phyloP scores from a whole-genome alignment of 2,113 vertebrate genomes.

The Tetrax tetrax region DNA sequence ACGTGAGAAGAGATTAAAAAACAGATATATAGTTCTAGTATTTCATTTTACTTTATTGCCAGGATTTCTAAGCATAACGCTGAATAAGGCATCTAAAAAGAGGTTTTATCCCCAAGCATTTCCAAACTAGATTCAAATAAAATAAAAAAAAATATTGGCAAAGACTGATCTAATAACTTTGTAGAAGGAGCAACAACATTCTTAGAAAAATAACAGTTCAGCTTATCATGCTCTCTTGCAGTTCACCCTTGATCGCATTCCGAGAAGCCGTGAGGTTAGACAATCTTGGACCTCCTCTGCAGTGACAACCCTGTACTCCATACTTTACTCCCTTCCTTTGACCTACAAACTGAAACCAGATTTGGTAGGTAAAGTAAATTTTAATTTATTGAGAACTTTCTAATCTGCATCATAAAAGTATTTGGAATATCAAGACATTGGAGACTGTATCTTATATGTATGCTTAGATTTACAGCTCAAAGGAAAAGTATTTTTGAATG shows the following conservation, averaged over 20 bases:
- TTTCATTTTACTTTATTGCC: not conserved
- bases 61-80: not conserved
- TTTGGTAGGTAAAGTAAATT: constrained; percentile 82
- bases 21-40: rapidly evolving
- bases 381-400: not conserved
- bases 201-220: not conserved
- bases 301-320: constrained; percentile 81
- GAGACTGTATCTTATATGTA: not conserved
- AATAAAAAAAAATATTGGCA: not conserved
- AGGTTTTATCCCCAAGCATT: not conserved
- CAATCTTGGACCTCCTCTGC: constrained; percentile 89
- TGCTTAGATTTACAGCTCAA: not conserved
- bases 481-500: not conserved
- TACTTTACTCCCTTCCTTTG: constrained; percentile 82
- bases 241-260: constrained; percentile 86
- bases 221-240: constrained; percentile 54
- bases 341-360: constrained; percentile 87
- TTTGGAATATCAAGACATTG: not conserved
- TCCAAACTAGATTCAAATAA: not conserved
- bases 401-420: not conserved
- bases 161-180: not conserved
- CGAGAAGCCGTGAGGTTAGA: constrained; percentile 90
- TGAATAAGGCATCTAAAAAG: not conserved
- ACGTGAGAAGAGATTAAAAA: not conserved
- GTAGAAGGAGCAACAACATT: not conserved